phyloP scores from a whole-genome alignment of 1,140 invertebrate genomes.

The Eufriesea mexicana region DNA sequence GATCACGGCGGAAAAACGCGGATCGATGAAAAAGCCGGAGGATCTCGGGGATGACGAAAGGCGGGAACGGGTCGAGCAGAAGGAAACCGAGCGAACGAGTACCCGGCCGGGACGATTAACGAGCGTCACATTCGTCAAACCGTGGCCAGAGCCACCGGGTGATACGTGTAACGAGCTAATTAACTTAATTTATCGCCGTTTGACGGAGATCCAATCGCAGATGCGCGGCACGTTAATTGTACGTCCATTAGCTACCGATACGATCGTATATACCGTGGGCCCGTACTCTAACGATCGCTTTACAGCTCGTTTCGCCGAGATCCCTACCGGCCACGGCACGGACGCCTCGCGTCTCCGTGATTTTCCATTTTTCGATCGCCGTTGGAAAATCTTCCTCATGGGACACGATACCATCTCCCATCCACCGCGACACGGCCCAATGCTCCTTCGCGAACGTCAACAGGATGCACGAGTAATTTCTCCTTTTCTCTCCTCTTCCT shows the following conservation, averaged over 20 bases:
- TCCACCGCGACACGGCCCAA: neutral
- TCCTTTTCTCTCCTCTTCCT: too few relatives aligned
- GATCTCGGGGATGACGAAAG: slow-evolving; percentile 18
- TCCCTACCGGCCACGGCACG: slow-evolving; percentile 41
- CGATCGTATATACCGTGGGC: slow-evolving; percentile 65
- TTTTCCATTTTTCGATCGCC: slow-evolving; percentile 43
- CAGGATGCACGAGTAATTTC: neutral
- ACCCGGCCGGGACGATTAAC: slow-evolving; percentile 61
- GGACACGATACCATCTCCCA: neutral
- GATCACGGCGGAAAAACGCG: neutral
- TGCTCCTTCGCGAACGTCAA: neutral
- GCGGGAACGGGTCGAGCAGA: neutral
- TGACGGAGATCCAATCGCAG: slow-evolving; percentile 74
- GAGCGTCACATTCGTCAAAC: slow-evolving; percentile 73
- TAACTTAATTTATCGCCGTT: slow-evolving; percentile 77
- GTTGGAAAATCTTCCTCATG: slow-evolving; percentile 14
- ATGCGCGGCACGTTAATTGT: slow-evolving; percentile 75
- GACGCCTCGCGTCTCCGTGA: slow-evolving; percentile 33
- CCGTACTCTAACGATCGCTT: slow-evolving; percentile 68
- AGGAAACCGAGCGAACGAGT: slow-evolving; percentile 28
- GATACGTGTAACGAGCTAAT: slow-evolving; percentile 75
- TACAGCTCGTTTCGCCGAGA: slow-evolving; percentile 66
- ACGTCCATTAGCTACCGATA: slow-evolving; percentile 74
- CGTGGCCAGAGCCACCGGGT: slow-evolving; percentile 57
- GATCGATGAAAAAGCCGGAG: slow-evolving; percentile 6